A percentile compares a stretch with the other conserved stretches of the same genome.
These are phyloP conservation scores for Actinopyga echinites DNA, from an alignment of 53 echinoderm and acorn worm species.

Conservation along the genomic window DNA sequence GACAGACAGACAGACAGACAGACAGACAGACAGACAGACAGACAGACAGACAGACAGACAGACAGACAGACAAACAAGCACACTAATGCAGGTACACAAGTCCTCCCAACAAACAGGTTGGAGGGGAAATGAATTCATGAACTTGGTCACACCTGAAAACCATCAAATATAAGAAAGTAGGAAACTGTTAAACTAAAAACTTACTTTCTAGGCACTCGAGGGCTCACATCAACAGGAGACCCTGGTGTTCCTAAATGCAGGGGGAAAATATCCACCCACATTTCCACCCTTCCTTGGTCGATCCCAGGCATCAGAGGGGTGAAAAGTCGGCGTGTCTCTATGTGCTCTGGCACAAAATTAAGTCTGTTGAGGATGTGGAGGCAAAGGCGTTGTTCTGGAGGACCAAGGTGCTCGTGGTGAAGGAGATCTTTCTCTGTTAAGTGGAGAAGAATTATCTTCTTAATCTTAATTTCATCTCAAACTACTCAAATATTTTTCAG, in stretches of 20 bases:
- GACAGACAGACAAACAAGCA: no score
- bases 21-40: no score
- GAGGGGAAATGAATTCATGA: no score
- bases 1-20: no score
- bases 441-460: background rate
- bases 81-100: no score
- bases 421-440: slow-evolving; percentile 72
- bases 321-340: slow-evolving; percentile 86
- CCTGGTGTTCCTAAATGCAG: slow-evolving; percentile 65
- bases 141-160: no score
- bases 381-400: slow-evolving; percentile 81
- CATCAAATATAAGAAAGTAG: no score
- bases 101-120: no score
- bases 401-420: slow-evolving; percentile 90
- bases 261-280: slow-evolving; percentile 97
- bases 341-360: slow-evolving; percentile 75
- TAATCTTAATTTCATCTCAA: no score
- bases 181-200: background rate
- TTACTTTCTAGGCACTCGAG: slow-evolving; percentile 55
- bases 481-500: no score
- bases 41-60: no score
- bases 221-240: slow-evolving; percentile 74
- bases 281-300: slow-evolving; percentile 89
- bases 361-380: slow-evolving; percentile 69
- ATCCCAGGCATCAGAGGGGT: slow-evolving; percentile 90